A percentile compares a stretch with the other conserved stretches of the same genome.
These are phyloP conservation scores for Dimorphilus gyrociliatus DNA, from an alignment of 2,888 invertebrate genomes.

Conservation along the genomic window DNA sequence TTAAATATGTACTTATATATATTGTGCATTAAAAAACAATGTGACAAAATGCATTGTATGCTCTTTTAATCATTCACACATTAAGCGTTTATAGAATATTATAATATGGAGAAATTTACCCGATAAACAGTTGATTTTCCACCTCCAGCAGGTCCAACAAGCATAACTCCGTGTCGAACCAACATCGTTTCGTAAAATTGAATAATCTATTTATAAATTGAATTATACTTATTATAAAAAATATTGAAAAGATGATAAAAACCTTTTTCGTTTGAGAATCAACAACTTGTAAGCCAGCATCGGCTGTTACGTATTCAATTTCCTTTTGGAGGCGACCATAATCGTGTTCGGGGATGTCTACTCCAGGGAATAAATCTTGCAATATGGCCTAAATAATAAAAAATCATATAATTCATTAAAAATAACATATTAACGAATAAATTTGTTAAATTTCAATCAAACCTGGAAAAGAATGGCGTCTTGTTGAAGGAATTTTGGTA, in stretches of 20 bases:
- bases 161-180: constrained; percentile 78
- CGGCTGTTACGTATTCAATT: constrained; percentile 43
- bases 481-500: constrained; percentile 72
- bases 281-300: constrained; percentile 47
- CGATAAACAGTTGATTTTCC: constrained; percentile 62
- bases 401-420: background rate
- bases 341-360: constrained; percentile 57
- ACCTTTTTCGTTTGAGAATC: constrained; percentile 56
- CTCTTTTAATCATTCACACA: no score
- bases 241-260: no score
- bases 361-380: constrained; percentile 73
- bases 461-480: constrained; percentile 64
- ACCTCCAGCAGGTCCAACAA: constrained; percentile 73
- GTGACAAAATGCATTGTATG: no score
- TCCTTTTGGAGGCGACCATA: constrained; percentile 53
- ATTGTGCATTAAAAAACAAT: no score
- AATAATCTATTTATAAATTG: no score
- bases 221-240: no score
- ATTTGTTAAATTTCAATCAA: constrained; percentile 6
- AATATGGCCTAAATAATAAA: constrained; percentile 50
- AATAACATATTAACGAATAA: background rate
- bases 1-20: no score
- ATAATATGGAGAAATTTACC: constrained; percentile 39
- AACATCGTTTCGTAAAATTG: constrained; percentile 78
- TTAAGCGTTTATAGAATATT: background rate